A percentile compares a stretch with the other conserved stretches of the same genome.
Evolutionary conservation across 2,888 invertebrate species (phyloP).

Genomic region (Eupithecia exiguata): DNA sequence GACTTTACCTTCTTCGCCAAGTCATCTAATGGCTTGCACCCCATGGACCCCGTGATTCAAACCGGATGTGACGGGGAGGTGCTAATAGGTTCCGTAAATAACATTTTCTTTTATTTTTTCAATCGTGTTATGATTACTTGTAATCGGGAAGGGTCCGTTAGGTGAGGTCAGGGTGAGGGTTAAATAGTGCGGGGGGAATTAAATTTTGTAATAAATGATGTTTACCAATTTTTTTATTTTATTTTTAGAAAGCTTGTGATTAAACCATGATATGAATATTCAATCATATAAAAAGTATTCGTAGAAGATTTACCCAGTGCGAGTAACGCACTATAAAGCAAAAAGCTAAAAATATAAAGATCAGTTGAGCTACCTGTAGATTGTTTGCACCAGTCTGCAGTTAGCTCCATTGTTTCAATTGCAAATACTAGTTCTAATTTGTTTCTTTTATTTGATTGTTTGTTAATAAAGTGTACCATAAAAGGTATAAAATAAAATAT

Average conservation of each 20-base stretch:
- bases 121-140: slow-evolving; percentile 32
- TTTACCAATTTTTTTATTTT: neutral
- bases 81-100: slow-evolving; percentile 73
- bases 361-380: too few species aligned
- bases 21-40: slow-evolving; percentile 62
- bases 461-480: too few species aligned
- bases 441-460: too few species aligned
- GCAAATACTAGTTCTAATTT: too few species aligned
- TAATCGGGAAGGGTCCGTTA: slow-evolving; percentile 33
- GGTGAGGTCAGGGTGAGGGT: slow-evolving; percentile 23
- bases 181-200: slow-evolving; percentile 8
- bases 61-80: slow-evolving; percentile 76
- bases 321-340: too few species aligned
- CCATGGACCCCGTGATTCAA: slow-evolving; percentile 66
- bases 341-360: too few species aligned
- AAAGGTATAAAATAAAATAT: too few species aligned
- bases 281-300: too few species aligned
- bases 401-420: too few species aligned
- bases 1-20: slow-evolving; percentile 49
- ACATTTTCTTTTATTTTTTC: slow-evolving; percentile 51
- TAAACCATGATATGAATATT: too few species aligned
- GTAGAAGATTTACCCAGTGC: too few species aligned
- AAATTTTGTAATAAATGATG: neutral
- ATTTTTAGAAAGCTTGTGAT: neutral
- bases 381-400: too few species aligned